Base-by-base conservation (phyloP, 2,888 invertebrate genomes). In the Saturnia japonica region DNA sequence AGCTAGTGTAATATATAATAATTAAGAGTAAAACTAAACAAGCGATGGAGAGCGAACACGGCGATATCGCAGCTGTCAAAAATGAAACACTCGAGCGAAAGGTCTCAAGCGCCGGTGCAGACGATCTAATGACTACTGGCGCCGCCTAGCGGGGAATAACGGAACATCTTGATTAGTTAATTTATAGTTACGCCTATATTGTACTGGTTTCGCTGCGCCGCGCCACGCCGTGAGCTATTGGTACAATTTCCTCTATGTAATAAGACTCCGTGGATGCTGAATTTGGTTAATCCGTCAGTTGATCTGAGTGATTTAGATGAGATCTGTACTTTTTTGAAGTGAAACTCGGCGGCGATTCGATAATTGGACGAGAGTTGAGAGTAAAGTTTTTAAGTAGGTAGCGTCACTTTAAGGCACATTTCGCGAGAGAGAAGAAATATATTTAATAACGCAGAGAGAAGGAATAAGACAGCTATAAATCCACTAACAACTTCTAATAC, bases 151-250 rank as follows among this genome's bases (percentile, higher is more conserved):
- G 84, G 80, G 79, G 75, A 67, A 77, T 90, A 91, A 89, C 90
- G 90, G 89, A 75, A 75, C 76, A 77, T 73, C 80, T 82, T 88
- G 90, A 91, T 91, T 91, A 87, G 89, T 85, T 90, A 88, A 91
- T 91, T 87, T 85, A 87, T 88, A 86, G 88, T 86, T 87, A 88
- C 86, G 87, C 86, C 85, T 89, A 83, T 82, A 88, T 88, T 86
- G 40, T 64, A 86, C 72, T 64, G 51, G 40, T n/a, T 40, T 68
- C 68, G 40, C 40, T 64, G n/a, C 40, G 64, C 57, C 57, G 25
- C 40, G 64, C 25, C 7, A 1, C 47, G 19, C 64, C 40, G 64
- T 68, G 68, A 45, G 47, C 45, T 68, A 51, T 47, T 11, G 47
- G 28, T 47, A 68, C 47, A 47, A 40, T 45, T 45, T 47, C 47